phyloP scores from a whole-genome alignment of 2,888 invertebrate species.

The Vannuccia rotundouncinata region DNA sequence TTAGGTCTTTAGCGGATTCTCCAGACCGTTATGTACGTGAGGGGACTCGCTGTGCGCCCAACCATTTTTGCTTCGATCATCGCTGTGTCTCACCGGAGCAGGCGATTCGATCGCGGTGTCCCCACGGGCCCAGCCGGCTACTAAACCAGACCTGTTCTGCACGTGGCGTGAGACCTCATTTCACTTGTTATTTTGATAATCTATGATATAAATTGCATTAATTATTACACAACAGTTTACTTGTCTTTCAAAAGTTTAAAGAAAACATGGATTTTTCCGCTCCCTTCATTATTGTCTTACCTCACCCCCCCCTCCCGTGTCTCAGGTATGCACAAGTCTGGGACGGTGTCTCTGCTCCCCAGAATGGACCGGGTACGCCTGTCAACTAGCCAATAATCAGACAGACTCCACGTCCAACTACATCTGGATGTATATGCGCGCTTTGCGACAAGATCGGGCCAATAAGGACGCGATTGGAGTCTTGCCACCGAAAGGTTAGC shows the following conservation, averaged over 20 bases:
- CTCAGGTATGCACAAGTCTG: slow-evolving; percentile 27
- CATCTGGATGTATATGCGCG: too few relatives aligned
- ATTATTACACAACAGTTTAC: too few relatives aligned
- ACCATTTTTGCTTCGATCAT: slow-evolving; percentile 29
- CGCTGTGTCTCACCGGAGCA: neutral
- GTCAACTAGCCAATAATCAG: neutral
- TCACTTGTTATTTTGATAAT: neutral
- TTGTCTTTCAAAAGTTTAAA: too few relatives aligned
- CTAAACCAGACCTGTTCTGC: neutral
- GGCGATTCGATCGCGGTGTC: slow-evolving; percentile 5
- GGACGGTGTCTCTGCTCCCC: slow-evolving; percentile 35
- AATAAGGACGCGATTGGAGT: neutral
- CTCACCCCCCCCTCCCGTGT: too few relatives aligned
- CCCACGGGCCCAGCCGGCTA: neutral
- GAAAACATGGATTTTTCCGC: too few relatives aligned
- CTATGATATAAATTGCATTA: too few relatives aligned
- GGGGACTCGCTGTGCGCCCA: slow-evolving; percentile 21
- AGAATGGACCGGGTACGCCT: slow-evolving; percentile 33
- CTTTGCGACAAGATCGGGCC: too few relatives aligned
- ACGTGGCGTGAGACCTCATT: neutral
- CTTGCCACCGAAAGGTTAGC: neutral
- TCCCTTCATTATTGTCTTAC: too few relatives aligned
- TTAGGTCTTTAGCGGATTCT: too few relatives aligned
- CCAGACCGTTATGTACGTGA: slow-evolving; percentile 24
- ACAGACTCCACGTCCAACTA: too few relatives aligned